Conservation (phyloP, 1,140 invertebrate species). For the Ceratina japonica region DNA sequence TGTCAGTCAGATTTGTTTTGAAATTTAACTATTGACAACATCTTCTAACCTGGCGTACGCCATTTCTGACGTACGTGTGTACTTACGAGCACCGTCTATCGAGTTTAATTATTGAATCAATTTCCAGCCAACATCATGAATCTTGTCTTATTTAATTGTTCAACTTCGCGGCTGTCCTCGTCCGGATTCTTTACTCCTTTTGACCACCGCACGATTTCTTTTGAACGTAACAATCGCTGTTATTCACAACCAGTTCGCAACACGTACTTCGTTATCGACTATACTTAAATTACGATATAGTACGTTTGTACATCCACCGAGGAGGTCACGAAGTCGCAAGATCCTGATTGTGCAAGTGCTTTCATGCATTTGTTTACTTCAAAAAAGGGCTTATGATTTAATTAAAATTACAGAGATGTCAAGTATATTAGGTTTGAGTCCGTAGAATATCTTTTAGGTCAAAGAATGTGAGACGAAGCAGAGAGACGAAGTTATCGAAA, state of each 20-base stretch:
- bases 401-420: too few species aligned
- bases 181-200: constrained; percentile 2
- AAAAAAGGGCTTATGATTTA: too few species aligned
- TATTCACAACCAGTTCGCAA: too few species aligned
- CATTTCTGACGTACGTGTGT: neutral
- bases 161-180: neutral
- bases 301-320: too few species aligned
- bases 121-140: neutral
- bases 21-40: constrained; percentile 5
- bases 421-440: too few species aligned
- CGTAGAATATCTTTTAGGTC: too few species aligned
- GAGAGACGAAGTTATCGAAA: too few species aligned
- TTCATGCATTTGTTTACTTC: too few species aligned
- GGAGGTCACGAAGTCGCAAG: too few species aligned
- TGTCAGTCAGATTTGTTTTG: neutral
- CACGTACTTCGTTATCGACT: constrained; percentile 26
- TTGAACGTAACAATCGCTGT: constrained; percentile 1
- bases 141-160: neutral
- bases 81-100: constrained; percentile 10
- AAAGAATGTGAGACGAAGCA: too few species aligned
- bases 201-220: neutral
- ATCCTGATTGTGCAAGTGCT: too few species aligned
- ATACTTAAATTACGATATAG: neutral
- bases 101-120: neutral
- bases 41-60: constrained; percentile 14